Conservation (phyloP, 2,888 invertebrate genomes). For the Caenorhabditis japonica region DNA sequence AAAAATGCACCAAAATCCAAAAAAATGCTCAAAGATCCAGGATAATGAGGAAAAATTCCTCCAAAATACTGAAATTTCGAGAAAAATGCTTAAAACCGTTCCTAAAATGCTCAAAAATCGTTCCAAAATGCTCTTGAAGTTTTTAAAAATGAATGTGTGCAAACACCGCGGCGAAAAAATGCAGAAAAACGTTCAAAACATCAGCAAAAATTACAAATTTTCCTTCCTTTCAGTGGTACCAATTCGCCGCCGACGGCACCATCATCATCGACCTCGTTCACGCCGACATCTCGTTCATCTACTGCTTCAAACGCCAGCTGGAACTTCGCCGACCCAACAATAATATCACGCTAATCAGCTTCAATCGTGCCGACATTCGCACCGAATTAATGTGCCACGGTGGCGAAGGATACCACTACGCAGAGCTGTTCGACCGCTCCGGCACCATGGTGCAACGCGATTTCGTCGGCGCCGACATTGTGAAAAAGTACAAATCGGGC, state of each 20-base stretch:
- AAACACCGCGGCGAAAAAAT: too few species aligned
- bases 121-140: too few species aligned
- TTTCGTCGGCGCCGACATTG: background rate
- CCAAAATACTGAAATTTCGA: too few species aligned
- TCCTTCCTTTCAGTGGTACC: constrained; percentile 12
- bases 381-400: constrained; percentile 19
- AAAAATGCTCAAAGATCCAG: too few species aligned
- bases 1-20: too few species aligned
- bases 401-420: constrained; percentile 1
- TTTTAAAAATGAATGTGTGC: too few species aligned
- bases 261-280: background rate
- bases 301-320: constrained; percentile 16
- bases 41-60: too few species aligned
- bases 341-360: constrained; percentile 30
- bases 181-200: too few species aligned
- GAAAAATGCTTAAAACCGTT: too few species aligned
- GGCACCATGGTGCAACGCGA: constrained; percentile 17
- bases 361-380: constrained; percentile 28
- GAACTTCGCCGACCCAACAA: constrained; percentile 34
- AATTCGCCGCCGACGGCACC: constrained; percentile 12
- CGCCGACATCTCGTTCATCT: constrained; percentile 9
- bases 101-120: too few species aligned
- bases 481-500: constrained; percentile 14
- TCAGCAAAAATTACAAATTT: too few species aligned
- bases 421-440: constrained; percentile 35